Conservation (phyloP, 2,888 invertebrate genomes). For the Melieria omissa region DNA sequence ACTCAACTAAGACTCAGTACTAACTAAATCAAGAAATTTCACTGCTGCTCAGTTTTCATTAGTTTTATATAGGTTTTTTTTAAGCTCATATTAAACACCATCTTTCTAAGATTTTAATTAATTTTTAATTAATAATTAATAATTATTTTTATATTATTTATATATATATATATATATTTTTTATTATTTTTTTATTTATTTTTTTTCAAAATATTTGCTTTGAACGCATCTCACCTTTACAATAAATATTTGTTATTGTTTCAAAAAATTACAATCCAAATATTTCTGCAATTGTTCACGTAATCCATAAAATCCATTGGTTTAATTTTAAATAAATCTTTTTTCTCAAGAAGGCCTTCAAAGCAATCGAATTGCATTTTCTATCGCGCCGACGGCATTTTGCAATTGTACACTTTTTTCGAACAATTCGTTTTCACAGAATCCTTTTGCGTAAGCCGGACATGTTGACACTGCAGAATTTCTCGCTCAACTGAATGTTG, state of each 20-base stretch:
- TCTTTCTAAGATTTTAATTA: no score
- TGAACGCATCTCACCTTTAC: neutral
- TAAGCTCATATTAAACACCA: no score
- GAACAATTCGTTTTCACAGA: neutral
- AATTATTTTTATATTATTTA: neutral
- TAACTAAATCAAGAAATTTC: no score
- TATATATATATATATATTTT: neutral
- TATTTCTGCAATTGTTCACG: no score
- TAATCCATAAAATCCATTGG: no score
- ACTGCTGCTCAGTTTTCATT: no score
- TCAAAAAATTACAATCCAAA: no score
- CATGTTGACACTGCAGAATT: constrained; percentile 23
- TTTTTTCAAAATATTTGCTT: neutral
- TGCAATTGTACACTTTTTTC: neutral
- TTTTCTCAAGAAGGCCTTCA: no score
- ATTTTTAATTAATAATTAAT: no score
- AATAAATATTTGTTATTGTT: neutral
- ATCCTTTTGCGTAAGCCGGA: constrained; percentile 12
- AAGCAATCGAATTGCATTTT: neutral
- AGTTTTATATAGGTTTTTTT: no score
- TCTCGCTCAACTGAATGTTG: constrained; percentile 27
- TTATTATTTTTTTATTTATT: neutral
- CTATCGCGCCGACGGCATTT: constrained; percentile 15
- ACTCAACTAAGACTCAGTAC: no score
- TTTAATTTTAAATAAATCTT: no score